Base-by-base conservation (phyloP, 2,113 vertebrate species). In the Trichomycterus rosablanca region DNA sequence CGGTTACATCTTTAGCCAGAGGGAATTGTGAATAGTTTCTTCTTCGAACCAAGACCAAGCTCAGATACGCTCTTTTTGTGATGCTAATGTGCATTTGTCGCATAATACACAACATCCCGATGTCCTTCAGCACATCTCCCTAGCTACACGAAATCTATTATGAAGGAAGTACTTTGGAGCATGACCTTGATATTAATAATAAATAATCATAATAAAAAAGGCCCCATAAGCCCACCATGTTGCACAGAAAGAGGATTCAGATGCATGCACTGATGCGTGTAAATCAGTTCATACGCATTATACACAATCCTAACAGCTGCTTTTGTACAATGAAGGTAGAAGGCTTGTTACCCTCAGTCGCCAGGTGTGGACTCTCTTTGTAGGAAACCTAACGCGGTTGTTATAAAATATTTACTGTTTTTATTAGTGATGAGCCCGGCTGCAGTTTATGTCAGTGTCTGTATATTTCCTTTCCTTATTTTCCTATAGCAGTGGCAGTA, bases 31-130 rank as follows among this genome's bases (percentile, higher is more conserved):
- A 56, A 62, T 57, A 30, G n/a, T 42, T 63, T 49, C 34, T 23
- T 22, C 53, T 51, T 18, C 48, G 68, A 32, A 63, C 54, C 51
- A 57, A n/a, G 43, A 48, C 32, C 2, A 34, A 1, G 39, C 57
- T 62, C 9, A 35, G 28, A 49, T 55, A 43, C 24, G 30, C 26
- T 26, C 45, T 32, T 55, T 70, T 76, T 76, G 68, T 68, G 42
- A 73, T 73, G 65, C 67, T 68, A 71, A 76, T 73, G 52, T 10
- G 56, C 23, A 34, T 53, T 58, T 64, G 48, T 63, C 12, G 46
- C 44, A 53, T 50, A 65, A 53, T 55, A 40, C 49, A 51, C 23
- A n/a, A n/a, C n/a, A 11, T 49, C 57, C 64, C 15, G 12, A 35
- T 51, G 51, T 40, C 64, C 44, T 65, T 59, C 28, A 49, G 51